phyloP scores from a whole-genome alignment of 2,888 invertebrate genomes.

The Rhaphigaster nebulosa region DNA sequence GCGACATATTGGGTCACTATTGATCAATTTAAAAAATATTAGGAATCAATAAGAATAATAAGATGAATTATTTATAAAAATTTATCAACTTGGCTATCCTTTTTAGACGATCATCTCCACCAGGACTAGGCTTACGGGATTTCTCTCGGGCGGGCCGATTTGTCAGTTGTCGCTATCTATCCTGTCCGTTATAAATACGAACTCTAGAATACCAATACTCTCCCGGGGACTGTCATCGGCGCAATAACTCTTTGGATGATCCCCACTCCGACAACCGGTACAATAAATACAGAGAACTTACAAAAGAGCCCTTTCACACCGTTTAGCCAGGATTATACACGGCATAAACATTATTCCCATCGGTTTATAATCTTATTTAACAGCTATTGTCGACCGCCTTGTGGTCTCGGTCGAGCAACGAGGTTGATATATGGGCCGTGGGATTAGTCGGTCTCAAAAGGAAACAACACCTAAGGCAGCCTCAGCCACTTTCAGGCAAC shows the following conservation, averaged over 20 bases:
- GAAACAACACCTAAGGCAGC: conserved; percentile 1
- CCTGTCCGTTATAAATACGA: not conserved
- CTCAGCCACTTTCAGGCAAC: not conserved
- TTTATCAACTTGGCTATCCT: not conserved
- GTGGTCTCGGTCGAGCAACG: not conserved
- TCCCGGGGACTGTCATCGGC: not conserved
- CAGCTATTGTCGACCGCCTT: conserved; percentile 25
- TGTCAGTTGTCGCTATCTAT: not conserved
- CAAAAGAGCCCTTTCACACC: conserved; percentile 41
- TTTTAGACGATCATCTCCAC: not conserved
- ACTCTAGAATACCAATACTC: conserved; percentile 11
- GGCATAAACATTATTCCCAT: conserved; percentile 38
- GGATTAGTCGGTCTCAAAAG: conserved; percentile 17
- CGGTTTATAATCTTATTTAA: conserved; percentile 50
- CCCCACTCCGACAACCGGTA: not conserved
- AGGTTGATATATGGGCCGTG: conserved; percentile 15
- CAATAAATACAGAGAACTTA: conserved; percentile 11
- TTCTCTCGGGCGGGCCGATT: not conserved
- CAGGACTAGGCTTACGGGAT: not conserved
- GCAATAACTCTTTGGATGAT: not conserved
- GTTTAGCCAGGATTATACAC: conserved; percentile 24
- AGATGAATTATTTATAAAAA: not conserved
- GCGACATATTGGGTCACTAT: no score
- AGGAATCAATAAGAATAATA: not conserved
- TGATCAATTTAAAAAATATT: not conserved